Percentiles rank a stretch among this genome's conserved stretches.
Evolutionary conservation across 23 tunicate genomes (phyloP).

Genomic region (Phallusia fumigata): DNA sequence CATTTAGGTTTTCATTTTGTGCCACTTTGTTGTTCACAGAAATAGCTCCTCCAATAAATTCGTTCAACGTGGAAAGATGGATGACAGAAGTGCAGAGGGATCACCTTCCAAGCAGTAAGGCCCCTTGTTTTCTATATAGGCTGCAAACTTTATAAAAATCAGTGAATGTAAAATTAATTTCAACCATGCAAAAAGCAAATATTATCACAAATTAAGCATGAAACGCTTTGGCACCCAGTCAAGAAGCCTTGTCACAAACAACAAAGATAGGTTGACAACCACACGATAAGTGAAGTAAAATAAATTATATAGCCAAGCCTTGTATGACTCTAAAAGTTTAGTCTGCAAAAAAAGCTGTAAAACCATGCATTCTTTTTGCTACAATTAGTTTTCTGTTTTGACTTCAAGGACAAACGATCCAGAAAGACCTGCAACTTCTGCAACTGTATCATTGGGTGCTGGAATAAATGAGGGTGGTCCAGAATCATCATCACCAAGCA

Average conservation of each 20-base stretch:
- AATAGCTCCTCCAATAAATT: not conserved
- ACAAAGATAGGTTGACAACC: too few relatives aligned
- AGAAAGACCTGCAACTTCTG: not conserved
- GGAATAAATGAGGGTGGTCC: conserved; percentile 1
- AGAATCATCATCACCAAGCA: not conserved
- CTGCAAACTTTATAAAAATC: not conserved
- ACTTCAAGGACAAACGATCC: not conserved
- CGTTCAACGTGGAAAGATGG: not conserved
- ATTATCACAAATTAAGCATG: too few relatives aligned
- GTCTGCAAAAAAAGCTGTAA: too few relatives aligned
- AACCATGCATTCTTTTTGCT: too few relatives aligned
- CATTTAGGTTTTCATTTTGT: too few relatives aligned
- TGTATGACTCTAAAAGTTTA: too few relatives aligned
- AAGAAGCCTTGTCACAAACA: too few relatives aligned
- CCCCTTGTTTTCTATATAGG: not conserved
- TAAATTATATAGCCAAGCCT: too few relatives aligned
- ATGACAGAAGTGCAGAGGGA: not conserved
- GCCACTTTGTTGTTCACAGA: not conserved
- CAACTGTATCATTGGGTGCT: not conserved
- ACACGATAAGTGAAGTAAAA: too few relatives aligned
- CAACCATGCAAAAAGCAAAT: not conserved
- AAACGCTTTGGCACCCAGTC: too few relatives aligned
- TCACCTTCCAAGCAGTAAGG: not conserved
- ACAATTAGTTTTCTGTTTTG: too few relatives aligned
- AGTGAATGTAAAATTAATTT: not conserved